These are phyloP conservation scores for Tiphia femorata DNA, from an alignment of 2,888 invertebrate genomes.

Conservation along the genomic window DNA sequence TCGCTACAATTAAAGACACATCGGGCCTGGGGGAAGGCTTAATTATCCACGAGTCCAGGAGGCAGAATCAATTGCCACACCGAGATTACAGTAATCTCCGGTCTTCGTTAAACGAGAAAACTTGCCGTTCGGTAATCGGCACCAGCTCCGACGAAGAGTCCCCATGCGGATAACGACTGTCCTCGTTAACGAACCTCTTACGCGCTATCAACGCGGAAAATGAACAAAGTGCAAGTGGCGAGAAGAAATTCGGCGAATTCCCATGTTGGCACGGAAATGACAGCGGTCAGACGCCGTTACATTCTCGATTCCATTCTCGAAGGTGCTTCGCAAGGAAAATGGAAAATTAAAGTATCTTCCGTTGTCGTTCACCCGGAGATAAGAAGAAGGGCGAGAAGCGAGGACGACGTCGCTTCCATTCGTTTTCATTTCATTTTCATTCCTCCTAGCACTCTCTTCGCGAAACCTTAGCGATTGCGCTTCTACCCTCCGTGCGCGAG, in stretches of 20 bases:
- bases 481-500: neutral
- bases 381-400: no score
- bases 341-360: no score
- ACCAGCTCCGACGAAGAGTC: conserved; percentile 26
- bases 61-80: conserved; percentile 24
- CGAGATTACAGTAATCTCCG: conserved; percentile 36
- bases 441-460: neutral
- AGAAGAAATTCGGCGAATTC: no score
- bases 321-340: no score
- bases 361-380: no score
- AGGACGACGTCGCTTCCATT: no score
- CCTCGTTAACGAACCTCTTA: conserved; percentile 27
- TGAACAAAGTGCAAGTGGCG: no score
- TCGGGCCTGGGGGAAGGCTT: conserved; percentile 41
- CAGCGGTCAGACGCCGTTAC: no score
- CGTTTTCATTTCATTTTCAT: no score
- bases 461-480: no score
- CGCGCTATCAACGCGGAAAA: conserved; percentile 1
- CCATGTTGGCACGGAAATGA: no score
- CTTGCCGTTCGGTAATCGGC: conserved; percentile 36
- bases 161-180: conserved; percentile 23
- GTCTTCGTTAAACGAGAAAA: conserved; percentile 43
- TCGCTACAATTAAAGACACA: conserved; percentile 44
- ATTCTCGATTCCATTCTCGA: no score
- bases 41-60: conserved; percentile 43